Conservation (phyloP, 2,113 vertebrate species). For the Myxocyprinus asiaticus region DNA sequence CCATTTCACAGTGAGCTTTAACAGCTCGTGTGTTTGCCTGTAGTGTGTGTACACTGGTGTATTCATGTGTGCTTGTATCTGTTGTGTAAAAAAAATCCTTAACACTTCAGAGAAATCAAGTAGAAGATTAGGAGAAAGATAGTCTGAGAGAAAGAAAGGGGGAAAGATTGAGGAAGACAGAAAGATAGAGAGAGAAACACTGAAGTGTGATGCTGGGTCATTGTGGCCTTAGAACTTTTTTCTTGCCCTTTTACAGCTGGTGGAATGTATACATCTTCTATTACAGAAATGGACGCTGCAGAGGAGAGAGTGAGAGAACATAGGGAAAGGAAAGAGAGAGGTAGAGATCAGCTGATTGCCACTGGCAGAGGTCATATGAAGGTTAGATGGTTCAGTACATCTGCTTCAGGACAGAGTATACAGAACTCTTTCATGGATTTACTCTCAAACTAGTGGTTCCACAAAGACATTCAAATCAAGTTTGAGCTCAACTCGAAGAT, state of each 20-base stretch:
- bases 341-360: slow-evolving; percentile 15
- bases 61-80: not conserved
- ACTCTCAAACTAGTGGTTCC: not conserved
- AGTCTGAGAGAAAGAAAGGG: not conserved
- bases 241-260: not conserved
- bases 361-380: slow-evolving; percentile 31
- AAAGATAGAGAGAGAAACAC: not conserved
- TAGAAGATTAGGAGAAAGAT: not conserved
- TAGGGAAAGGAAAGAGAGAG: not conserved
- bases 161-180: not conserved
- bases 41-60: not conserved
- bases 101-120: not conserved
- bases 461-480: not conserved
- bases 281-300: not conserved
- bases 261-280: not conserved
- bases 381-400: slow-evolving; percentile 12
- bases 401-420: not conserved
- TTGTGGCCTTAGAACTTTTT: too few species aligned
- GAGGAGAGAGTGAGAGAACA: not conserved
- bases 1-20: not conserved
- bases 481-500: not conserved
- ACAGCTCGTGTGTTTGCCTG: not conserved
- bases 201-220: not conserved
- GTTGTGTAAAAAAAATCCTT: not conserved
- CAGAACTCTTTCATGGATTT: not conserved